Percentiles rank a stretch among this genome's conserved stretches.
phyloP scores from a whole-genome alignment of 2,888 invertebrate species.

The Netelia fuscicornis region DNA sequence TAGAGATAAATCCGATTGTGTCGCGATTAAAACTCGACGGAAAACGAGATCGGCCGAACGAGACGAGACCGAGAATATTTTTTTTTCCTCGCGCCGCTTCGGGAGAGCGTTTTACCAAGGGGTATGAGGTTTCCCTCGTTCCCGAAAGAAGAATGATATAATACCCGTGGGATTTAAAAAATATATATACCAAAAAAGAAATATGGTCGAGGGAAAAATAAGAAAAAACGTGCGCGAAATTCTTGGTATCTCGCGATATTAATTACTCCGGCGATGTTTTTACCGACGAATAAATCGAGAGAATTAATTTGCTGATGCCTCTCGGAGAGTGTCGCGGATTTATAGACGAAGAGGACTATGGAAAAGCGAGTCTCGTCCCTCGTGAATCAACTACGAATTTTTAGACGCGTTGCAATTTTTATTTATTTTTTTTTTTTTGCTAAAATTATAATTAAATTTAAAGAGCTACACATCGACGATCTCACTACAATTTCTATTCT shows the following conservation, averaged over 20 bases:
- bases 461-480: too few relatives aligned
- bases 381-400: too few relatives aligned
- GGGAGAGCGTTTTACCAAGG: background rate
- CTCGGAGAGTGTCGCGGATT: background rate
- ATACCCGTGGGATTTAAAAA: background rate
- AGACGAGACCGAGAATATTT: slow-evolving; percentile 65
- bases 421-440: too few relatives aligned
- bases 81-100: slow-evolving; percentile 45
- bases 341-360: background rate
- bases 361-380: slow-evolving; percentile 1
- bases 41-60: slow-evolving; percentile 67
- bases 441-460: too few relatives aligned
- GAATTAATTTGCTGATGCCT: slow-evolving; percentile 40
- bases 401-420: too few relatives aligned
- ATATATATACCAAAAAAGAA: slow-evolving; percentile 16
- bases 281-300: slow-evolving; percentile 26
- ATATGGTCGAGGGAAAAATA: slow-evolving; percentile 8
- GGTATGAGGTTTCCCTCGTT: background rate
- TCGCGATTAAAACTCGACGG: slow-evolving; percentile 69
- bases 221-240: slow-evolving; percentile 10
- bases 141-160: background rate
- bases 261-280: slow-evolving; percentile 20
- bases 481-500: too few relatives aligned
- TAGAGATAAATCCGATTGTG: too few relatives aligned
- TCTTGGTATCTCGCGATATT: background rate